Conservation (phyloP, 2,888 invertebrate species). For the Drosophila melanosoma region DNA sequence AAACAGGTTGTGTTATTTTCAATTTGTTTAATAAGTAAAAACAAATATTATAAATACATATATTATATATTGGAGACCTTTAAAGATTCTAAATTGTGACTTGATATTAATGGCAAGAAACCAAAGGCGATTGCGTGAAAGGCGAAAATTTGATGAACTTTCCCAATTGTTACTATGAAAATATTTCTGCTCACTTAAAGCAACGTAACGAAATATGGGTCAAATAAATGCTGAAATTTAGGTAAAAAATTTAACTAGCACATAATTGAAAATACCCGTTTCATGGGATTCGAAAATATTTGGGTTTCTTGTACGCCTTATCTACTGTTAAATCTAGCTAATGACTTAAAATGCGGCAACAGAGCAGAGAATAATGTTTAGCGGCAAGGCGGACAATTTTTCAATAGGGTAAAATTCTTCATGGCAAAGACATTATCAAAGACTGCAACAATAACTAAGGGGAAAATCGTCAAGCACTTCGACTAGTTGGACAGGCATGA, state of each 20-base stretch:
- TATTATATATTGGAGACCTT: not conserved
- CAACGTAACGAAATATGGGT: not conserved
- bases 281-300: slow-evolving; percentile 12
- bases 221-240: not conserved
- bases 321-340: slow-evolving; percentile 61
- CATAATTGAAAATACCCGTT: slow-evolving; percentile 1
- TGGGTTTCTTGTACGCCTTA: slow-evolving; percentile 36
- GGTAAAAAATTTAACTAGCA: slow-evolving; percentile 3
- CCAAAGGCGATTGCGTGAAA: not conserved
- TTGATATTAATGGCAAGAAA: not conserved
- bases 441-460: slow-evolving; percentile 25
- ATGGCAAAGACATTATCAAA: slow-evolving; percentile 46
- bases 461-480: slow-evolving; percentile 40
- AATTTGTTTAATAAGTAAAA: not conserved
- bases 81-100: not conserved
- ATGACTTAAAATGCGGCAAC: slow-evolving; percentile 57
- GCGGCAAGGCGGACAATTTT: slow-evolving; percentile 35
- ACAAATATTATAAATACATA: not conserved
- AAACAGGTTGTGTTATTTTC: not conserved
- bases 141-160: not conserved
- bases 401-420: slow-evolving; percentile 45
- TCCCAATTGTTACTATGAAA: not conserved
- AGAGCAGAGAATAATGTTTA: slow-evolving; percentile 32
- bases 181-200: not conserved
- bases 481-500: slow-evolving; percentile 47